Conservation (phyloP, 2,113 vertebrate species). For the Gambusia affinis region DNA sequence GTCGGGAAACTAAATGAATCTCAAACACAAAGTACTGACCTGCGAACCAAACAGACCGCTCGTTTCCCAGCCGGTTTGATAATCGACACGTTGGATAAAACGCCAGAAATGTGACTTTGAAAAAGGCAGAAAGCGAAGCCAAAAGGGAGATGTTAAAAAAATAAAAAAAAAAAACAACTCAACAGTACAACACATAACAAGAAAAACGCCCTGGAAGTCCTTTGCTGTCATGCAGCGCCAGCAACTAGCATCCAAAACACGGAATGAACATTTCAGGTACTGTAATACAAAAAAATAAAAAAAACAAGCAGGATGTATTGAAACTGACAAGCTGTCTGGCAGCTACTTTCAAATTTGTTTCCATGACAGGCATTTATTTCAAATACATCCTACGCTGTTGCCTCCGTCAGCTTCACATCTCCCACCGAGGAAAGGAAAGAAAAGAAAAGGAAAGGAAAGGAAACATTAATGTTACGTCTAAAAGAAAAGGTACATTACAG, state of each 20-base stretch:
- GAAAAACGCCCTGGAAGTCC: conserved; percentile 58
- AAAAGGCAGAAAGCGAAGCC: conserved; percentile 44
- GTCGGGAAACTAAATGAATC: conserved; percentile 29
- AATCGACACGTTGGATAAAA: conserved; percentile 42
- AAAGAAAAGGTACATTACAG: neutral
- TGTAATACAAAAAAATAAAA: conserved; percentile 33
- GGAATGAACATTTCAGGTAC: conserved; percentile 52
- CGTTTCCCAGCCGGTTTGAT: conserved; percentile 38
- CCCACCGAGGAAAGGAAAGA: neutral
- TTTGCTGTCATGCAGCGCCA: conserved; percentile 59
- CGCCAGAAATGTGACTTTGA: conserved; percentile 28
- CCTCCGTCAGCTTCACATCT: conserved; percentile 44
- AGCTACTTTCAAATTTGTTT: conserved; percentile 75
- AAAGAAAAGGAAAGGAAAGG: conserved; percentile 19
- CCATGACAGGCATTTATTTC: conserved; percentile 73
- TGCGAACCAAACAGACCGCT: conserved; percentile 10
- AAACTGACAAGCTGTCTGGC: conserved; percentile 69
- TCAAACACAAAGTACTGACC: conserved; percentile 36
- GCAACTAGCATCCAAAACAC: conserved; percentile 36
- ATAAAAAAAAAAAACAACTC: neutral
- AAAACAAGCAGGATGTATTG: conserved; percentile 56
- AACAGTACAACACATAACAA: conserved; percentile 36
- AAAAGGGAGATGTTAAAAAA: conserved; percentile 44
- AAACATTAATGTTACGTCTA: neutral
- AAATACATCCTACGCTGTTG: conserved; percentile 67